Base-by-base conservation (phyloP, 2,888 invertebrate species). In the Mylabris sibirica region DNA sequence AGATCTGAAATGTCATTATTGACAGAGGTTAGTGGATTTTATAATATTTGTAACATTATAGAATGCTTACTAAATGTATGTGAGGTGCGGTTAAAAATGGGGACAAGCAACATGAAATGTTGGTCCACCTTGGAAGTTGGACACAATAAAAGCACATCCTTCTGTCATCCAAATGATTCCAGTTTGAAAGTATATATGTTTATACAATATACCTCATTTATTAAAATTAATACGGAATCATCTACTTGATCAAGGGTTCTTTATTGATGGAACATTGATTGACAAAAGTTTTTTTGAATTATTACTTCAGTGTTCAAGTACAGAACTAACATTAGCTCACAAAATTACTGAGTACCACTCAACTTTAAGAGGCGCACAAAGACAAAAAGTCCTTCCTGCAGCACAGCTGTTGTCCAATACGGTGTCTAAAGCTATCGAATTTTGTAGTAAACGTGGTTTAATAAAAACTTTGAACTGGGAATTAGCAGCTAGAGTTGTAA, bases 261-360 rank as follows among this genome's bases (percentile, higher is more conserved):
- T 24, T 26, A 38, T 6, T 1, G 35, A 35, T 3, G 8, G 35
- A 8, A 4, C 6, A 1, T 35, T 35, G 8, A 35, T 35, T 35
- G 35, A 35, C 8, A 35, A 3, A 35, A 9, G 3, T 4, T 64
- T 59, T 38, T 59, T 64, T 67, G 44, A 66, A 66, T 38, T 59
- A 17, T 20, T 72, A 1, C 9, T 68, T 22, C 2, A 41, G 3
- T 2, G 34, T 30, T 72, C 72, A 11, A 67, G 14, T 2, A 41
- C 64, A 2, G 75, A 75, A 65, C 64, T 73, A 38, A 75, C 65
- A 34, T 22, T 72, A 24, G 73, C 71, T n/a, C 70, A 74, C 65
- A 75, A 74, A 68, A 41, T 76, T 14, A 65, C 65, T 12, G 20
- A 24, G 38, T 61, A 71, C 12, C 68, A 71, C 64, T 64, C 75